These are phyloP conservation scores for Athripsodes cinereus DNA, from an alignment of 2,888 invertebrate species.

Conservation along the genomic window DNA sequence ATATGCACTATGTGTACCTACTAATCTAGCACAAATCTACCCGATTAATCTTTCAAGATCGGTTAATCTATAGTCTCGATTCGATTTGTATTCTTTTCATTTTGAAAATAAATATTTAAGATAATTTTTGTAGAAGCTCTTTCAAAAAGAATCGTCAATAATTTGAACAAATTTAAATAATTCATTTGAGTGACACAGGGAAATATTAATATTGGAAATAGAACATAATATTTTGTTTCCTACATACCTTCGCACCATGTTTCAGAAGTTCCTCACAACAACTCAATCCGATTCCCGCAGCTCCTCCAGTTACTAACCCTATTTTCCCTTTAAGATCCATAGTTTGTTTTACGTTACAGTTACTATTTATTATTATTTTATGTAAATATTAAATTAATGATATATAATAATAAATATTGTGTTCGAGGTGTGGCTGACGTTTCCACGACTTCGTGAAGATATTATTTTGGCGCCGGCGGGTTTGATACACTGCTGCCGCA, in stretches of 20 bases:
- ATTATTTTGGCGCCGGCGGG: slow-evolving; percentile 16
- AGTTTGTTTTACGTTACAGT: not conserved
- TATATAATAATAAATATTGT: not conserved
- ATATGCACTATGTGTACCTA: too few relatives aligned
- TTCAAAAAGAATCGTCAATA: not conserved
- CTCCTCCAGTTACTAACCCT: slow-evolving; percentile 66
- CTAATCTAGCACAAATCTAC: too few relatives aligned
- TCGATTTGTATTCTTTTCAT: too few relatives aligned
- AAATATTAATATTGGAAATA: too few relatives aligned
- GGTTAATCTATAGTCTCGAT: too few relatives aligned
- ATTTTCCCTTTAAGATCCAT: slow-evolving; percentile 73
- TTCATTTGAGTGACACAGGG: too few relatives aligned
- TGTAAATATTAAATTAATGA: not conserved
- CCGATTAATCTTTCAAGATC: too few relatives aligned
- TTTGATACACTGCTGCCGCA: slow-evolving; percentile 15
- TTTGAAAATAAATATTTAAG: not conserved
- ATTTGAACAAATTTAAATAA: too few relatives aligned
- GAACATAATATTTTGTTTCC: not conserved
- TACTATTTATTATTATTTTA: not conserved
- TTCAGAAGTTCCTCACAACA: slow-evolving; percentile 65
- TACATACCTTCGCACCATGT: slow-evolving; percentile 65
- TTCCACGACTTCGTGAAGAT: slow-evolving; percentile 5
- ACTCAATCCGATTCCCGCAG: slow-evolving; percentile 67
- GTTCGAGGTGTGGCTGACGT: slow-evolving; percentile 5
- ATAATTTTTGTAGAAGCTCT: not conserved